These are phyloP conservation scores for Microtus ochrogaster DNA, from an alignment of 2,113 vertebrate genomes.

Conservation along the genomic window DNA sequence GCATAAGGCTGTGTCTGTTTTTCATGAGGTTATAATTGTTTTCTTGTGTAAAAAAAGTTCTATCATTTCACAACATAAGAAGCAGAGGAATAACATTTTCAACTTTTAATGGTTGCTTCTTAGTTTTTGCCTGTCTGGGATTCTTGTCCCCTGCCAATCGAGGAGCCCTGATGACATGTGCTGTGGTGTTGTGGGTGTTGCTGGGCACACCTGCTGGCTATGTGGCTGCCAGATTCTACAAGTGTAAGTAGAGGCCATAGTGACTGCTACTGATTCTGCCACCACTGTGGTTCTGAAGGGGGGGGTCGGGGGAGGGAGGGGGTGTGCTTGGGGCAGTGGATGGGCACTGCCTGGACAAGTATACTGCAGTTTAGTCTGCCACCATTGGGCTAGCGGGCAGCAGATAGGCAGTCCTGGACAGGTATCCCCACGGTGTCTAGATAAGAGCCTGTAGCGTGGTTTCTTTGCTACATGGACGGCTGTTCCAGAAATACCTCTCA, in stretches of 20 bases:
- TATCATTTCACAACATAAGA: constrained; percentile 14
- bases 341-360: no score
- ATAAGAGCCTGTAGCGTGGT: background rate
- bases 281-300: background rate
- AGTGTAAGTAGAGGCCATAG: constrained; percentile 90
- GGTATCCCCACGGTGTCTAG: background rate
- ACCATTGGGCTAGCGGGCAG: no score
- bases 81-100: background rate
- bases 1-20: background rate
- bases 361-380: no score
- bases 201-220: constrained; percentile 95
- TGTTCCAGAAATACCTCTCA: background rate
- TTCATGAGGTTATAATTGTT: constrained; percentile 8
- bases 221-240: constrained; percentile 96
- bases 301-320: no score
- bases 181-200: constrained; percentile 97
- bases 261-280: background rate
- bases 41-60: constrained; percentile 32
- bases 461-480: background rate
- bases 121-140: constrained; percentile 95
- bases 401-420: background rate
- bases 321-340: no score
- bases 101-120: constrained; percentile 27
- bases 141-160: constrained; percentile 97
- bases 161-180: constrained; percentile 98